Evolutionary conservation across 2,888 invertebrate genomes (phyloP), one percentile per base, ranked within the genome.

Genomic region (Hyalella azteca): DNA sequence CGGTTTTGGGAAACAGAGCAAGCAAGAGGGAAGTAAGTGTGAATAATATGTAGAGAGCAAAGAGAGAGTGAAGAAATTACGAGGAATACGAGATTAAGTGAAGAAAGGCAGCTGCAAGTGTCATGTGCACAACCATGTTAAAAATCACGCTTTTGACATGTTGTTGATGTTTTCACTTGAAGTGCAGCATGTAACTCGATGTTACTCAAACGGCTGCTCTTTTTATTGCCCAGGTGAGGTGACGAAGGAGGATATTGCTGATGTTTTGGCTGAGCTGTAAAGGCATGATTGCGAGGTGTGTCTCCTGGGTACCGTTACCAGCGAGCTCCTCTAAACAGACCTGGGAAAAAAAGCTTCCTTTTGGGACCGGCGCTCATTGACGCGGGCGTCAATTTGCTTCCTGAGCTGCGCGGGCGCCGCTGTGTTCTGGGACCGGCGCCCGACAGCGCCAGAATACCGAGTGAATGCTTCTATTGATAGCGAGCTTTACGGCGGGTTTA

Each of bases 321-420:
- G 36, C 22, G 19, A 36, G 59, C 66, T 66, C 36, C 66, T 36
- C 66, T 36, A 66, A 66, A 66, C 66, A 66, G 66, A 66, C 66
- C 36, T 66, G 66, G 29, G 66, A 66, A 66, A 66, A 66, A 66
- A 66, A 22, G 36, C 36, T 36, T 36, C 36, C 66, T 36, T 66
- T 66, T 32, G 66, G 36, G 66, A 36, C 9, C 36, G 36, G 11
- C 66, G 49, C 26, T 66, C 39, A 36, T 66, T 15, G 66, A 66
- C 66, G 36, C n/a, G 36, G 19, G 9, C 66, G 36, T 36, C 66
- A 66, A 36, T 59, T 59, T 19, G 36, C 66, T 66, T 36, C 66
- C 66, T 36, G 36, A 22, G 32, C 36, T 29, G 3, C 36, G 4
- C n/a, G 29, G 36, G 13, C 2, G 36, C 15, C 7, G 36, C 66